phyloP scores from a whole-genome alignment of 2,888 invertebrate genomes.

The Trissoscelio sp. region DNA sequence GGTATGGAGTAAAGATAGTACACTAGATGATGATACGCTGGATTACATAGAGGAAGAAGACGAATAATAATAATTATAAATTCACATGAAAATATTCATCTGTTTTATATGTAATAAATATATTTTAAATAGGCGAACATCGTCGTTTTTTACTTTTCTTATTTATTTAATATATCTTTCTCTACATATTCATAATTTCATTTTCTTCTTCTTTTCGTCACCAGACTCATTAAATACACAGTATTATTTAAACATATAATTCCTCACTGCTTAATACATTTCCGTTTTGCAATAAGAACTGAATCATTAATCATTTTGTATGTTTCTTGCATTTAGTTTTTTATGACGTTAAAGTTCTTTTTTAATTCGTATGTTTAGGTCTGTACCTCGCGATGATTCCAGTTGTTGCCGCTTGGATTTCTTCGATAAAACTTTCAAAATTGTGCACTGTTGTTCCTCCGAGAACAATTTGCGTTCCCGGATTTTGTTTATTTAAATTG shows the following conservation, averaged over 20 bases:
- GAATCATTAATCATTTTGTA: background rate
- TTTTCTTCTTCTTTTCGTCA: slow-evolving; percentile 12
- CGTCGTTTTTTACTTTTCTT: slow-evolving; percentile 41
- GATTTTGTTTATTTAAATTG: slow-evolving; percentile 90
- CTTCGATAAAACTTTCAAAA: slow-evolving; percentile 91
- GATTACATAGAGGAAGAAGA: slow-evolving; percentile 74
- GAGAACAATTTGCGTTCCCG: slow-evolving; percentile 90
- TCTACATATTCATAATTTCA: background rate
- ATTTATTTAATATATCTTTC: slow-evolving; percentile 3
- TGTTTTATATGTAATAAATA: slow-evolving; percentile 66
- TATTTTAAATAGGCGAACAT: slow-evolving; percentile 54
- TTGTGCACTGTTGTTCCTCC: slow-evolving; percentile 98
- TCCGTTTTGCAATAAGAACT: background rate
- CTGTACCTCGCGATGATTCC: slow-evolving; percentile 84
- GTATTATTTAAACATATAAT: slow-evolving; percentile 38
- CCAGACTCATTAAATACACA: slow-evolving; percentile 28
- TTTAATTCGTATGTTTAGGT: slow-evolving; percentile 76
- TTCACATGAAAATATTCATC: slow-evolving; percentile 53
- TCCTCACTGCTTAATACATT: slow-evolving; percentile 26
- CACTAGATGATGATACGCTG: slow-evolving; percentile 70
- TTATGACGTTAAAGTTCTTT: background rate
- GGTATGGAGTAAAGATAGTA: slow-evolving; percentile 75
- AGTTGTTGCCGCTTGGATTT: slow-evolving; percentile 88
- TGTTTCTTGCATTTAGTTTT: background rate
- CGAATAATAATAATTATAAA: slow-evolving; percentile 70